Percentiles rank a stretch among this genome's conserved stretches.
phyloP scores from a whole-genome alignment of 2,888 invertebrate genomes.

The Nycteola revayana region DNA sequence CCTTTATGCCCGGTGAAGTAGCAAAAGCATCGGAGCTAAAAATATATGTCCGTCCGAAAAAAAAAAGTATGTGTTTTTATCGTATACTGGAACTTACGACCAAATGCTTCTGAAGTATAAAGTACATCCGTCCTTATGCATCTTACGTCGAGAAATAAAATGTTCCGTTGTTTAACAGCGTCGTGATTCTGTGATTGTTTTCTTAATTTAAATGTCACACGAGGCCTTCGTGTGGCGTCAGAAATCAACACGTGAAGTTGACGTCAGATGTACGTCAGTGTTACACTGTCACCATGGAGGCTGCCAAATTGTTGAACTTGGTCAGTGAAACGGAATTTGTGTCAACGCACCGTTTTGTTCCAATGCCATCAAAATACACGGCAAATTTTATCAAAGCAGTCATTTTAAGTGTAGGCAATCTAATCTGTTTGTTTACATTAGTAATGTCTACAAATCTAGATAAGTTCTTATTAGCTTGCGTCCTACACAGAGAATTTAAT shows the following conservation, averaged over 20 bases:
- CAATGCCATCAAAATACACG: too few species aligned
- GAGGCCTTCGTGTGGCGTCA: too few species aligned
- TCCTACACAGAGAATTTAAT: slow-evolving; percentile 26
- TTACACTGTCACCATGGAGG: slow-evolving; percentile 7
- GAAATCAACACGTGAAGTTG: too few species aligned
- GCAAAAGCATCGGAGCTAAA: too few species aligned
- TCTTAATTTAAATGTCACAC: slow-evolving; percentile 4
- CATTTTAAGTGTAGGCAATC: slow-evolving; percentile 24
- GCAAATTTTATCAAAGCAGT: slow-evolving; percentile 4
- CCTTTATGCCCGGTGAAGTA: too few species aligned
- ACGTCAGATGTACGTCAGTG: slow-evolving; percentile 8
- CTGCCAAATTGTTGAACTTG: slow-evolving; percentile 32
- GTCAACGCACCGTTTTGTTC: too few species aligned
- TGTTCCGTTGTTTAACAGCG: slow-evolving; percentile 7
- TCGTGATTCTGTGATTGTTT: slow-evolving; percentile 10
- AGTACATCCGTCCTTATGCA: too few species aligned
- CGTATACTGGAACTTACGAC: too few species aligned
- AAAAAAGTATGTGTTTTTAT: too few species aligned
- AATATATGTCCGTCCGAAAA: too few species aligned
- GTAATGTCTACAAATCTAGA: slow-evolving; percentile 44
- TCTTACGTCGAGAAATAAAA: not conserved
- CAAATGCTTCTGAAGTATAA: too few species aligned
- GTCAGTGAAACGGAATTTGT: slow-evolving; percentile 16
- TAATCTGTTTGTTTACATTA: slow-evolving; percentile 36
- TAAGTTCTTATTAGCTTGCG: slow-evolving; percentile 30